Base-by-base conservation (phyloP, 2,797 vertebrate genomes). In the Chromobotia macracanthus region DNA sequence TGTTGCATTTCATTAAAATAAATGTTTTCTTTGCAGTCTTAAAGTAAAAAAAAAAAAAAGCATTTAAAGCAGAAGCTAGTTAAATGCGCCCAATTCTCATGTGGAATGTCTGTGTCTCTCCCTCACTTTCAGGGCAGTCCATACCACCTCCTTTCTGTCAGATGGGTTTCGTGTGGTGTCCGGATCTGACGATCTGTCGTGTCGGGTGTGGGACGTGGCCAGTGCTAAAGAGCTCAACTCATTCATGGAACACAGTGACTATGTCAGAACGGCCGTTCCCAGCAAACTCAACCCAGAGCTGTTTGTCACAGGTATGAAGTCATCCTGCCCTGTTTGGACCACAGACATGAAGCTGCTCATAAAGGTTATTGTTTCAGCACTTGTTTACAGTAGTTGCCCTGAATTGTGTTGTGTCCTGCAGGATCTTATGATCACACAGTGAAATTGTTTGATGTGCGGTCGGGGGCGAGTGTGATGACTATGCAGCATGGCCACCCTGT, bases 391-490 rank as follows among this genome's bases (percentile, higher is more conserved):
- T 67, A 0, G 21, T 19, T 79, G 35, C 4, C 23, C 8, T 44
- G 19, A 3, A 3, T 70, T n/a, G 44, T 28, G 13, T 7, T 38
- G 2, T 72, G 21, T 66, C 25, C 11, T 0, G 9, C 89, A 99
- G 97, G 98, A 68, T 98, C 98, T 0, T 99, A 99, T 44, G 98
- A 99, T 89, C 97, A 99, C 84, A 96, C 95, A 0, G 89, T 99
- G 72, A 98, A 95, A 84, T 38, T 99, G 21, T 99, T 97, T 88
- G 98, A 99, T 88, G 92, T 94, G 25, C 94, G 98, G 83, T 87
- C 86, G 46, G 94, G 94, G 73, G 91, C 92, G 56, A 96, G 95
- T 70, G 94, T 96, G 58, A 93, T 99, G 89, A 96, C 91, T 5
- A 95, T 98, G 87, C 95, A 98, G 10, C 98, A 99, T 0, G 96